phyloP scores from a whole-genome alignment of 2,113 vertebrate genomes.

The Cariama cristata region DNA sequence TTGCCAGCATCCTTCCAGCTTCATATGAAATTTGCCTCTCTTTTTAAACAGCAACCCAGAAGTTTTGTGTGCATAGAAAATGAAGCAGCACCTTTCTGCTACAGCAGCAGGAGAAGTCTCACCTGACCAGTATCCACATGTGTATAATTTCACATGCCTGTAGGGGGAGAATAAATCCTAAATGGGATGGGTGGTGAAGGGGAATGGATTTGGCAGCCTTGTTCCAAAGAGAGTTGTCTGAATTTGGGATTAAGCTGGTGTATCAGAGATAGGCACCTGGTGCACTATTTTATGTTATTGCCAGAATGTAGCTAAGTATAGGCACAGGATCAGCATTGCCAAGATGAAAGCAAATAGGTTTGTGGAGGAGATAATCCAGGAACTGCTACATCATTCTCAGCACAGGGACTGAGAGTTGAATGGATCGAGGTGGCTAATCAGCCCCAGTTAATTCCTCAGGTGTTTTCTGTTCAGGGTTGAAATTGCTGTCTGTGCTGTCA shows the following conservation, averaged over 20 bases:
- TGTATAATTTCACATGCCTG: not conserved
- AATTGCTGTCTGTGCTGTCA: not conserved
- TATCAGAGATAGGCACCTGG: conserved; percentile 5
- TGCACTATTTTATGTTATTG: not conserved
- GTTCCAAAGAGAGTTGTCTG: not conserved
- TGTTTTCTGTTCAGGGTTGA: not conserved
- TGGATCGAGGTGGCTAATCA: not conserved
- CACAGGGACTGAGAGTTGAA: not conserved
- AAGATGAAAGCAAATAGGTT: not conserved
- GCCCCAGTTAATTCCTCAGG: not conserved
- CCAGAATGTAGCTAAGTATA: not conserved
- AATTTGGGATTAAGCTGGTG: not conserved
- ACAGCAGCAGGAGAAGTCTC: not conserved
- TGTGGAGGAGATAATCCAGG: not conserved
- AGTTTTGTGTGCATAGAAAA: not conserved
- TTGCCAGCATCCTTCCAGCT: not conserved
- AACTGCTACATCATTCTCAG: not conserved
- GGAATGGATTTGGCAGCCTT: not conserved
- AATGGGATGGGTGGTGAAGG: not conserved
- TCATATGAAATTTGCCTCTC: not conserved
- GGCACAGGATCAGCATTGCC: not conserved
- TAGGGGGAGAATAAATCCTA: not conserved
- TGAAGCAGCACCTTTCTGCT: not conserved
- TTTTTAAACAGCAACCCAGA: not conserved
- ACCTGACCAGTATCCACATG: not conserved